A percentile compares a stretch with the other conserved stretches of the same genome.
Conservation (phyloP, 1,140 invertebrate species). For the Drosophila quadrilineata region DNA sequence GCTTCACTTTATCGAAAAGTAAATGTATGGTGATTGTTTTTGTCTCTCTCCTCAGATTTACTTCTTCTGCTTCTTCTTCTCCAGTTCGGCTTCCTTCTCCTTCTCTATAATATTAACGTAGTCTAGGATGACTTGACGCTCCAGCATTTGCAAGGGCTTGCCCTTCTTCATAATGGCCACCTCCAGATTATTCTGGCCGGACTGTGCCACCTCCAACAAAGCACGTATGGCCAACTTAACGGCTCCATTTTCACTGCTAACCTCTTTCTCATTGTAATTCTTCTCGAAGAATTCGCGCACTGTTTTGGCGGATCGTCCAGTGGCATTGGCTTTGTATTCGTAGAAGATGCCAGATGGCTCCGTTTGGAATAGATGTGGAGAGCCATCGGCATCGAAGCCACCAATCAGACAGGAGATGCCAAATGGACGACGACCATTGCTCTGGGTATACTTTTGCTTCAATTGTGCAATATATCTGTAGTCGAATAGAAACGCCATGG, state of each 20-base stretch:
- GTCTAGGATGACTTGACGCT: constrained; percentile 93
- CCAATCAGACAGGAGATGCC: constrained; percentile 99
- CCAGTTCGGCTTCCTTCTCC: constrained; percentile 98
- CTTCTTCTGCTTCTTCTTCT: constrained; percentile 98
- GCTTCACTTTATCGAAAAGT: constrained; percentile 28
- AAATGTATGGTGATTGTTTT: neutral
- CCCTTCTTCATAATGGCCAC: constrained; percentile 96
- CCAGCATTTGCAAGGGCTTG: constrained; percentile 92
- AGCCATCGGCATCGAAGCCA: constrained; percentile 98
- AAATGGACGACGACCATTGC: constrained; percentile 98
- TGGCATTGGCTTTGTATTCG: constrained; percentile 99
- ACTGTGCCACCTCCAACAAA: constrained; percentile 98
- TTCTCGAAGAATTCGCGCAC: constrained; percentile 99
- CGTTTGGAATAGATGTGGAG: constrained; percentile 98
- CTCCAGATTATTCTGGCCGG: constrained; percentile 98
- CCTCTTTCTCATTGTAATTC: constrained; percentile 94
- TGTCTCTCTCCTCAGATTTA: too few species aligned
- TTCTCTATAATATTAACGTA: constrained; percentile 97
- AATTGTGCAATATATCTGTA: constrained; percentile 84
- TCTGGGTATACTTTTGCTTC: constrained; percentile 99
- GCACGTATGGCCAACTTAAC: constrained; percentile 97
- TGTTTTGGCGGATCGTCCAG: constrained; percentile 98
- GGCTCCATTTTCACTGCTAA: constrained; percentile 92
- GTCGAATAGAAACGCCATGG: neutral
- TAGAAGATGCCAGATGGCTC: constrained; percentile 99